Conservation (phyloP, 2,888 invertebrate genomes). For the Acronicta psi region DNA sequence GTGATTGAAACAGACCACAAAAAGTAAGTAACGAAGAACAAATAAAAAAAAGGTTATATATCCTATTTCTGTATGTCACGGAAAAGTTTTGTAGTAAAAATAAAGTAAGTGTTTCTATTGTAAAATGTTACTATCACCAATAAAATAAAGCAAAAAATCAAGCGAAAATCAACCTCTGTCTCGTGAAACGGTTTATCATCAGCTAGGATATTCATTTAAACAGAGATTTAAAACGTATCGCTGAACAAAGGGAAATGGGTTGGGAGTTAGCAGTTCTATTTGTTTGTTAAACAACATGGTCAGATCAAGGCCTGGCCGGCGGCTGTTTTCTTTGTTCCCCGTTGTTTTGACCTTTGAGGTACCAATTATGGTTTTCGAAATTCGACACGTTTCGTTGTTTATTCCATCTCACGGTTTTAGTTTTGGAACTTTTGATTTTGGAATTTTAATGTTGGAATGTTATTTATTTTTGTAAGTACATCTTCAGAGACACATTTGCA, state of each 20-base stretch:
- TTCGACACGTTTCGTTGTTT: conserved; percentile 9
- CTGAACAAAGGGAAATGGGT: conserved; percentile 34
- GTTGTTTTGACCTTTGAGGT: conserved; percentile 21
- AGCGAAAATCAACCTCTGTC: conserved; percentile 11
- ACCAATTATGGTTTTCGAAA: conserved; percentile 18
- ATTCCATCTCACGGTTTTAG: background rate
- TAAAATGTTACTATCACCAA: too few species aligned
- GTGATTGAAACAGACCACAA: background rate
- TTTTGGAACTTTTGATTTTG: background rate
- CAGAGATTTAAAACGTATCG: conserved; percentile 42
- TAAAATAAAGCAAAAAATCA: background rate
- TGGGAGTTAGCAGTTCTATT: conserved; percentile 35
- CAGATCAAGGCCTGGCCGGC: conserved; percentile 31
- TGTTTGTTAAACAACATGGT: conserved; percentile 41
- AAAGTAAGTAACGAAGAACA: background rate
- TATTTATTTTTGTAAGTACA: too few species aligned
- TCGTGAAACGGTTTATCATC: conserved; percentile 29
- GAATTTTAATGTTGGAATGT: background rate
- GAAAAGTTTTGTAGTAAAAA: too few species aligned
- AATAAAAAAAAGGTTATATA: background rate
- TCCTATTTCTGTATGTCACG: too few species aligned
- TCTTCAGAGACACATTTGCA: too few species aligned
- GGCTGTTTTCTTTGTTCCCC: conserved; percentile 48
- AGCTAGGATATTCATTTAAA: conserved; percentile 26
- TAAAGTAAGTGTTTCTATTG: too few species aligned